Base-by-base conservation (phyloP, 2,888 invertebrate species). In the Gortyna flavago region DNA sequence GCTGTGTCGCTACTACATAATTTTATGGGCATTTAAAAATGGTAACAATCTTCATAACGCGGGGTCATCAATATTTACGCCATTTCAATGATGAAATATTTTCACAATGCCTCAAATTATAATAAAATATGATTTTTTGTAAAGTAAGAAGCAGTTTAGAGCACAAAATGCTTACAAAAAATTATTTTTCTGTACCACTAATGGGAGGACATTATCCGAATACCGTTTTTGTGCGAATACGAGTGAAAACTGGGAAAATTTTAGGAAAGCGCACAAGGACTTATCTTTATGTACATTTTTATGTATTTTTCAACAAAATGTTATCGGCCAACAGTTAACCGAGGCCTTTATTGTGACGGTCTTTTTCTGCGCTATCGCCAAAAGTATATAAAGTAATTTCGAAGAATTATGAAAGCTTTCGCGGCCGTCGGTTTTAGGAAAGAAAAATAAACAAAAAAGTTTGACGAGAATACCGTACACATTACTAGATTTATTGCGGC, bases 281-380 rank as follows among this genome's bases (percentile, higher is more conserved):
- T 95, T 95, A 95, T 95, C 94, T 95, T 95, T 95, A 95, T 93
- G 93, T 93, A 93, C 89, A 93, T 92, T 95, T 94, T 95, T 94
- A 95, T 93, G 93, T 93, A 92, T 94, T 94, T 94, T 92, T 89
- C 91, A 88, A 91, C 92, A 90, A 93, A 95, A 93, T 91, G 90
- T 94, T 94, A 95, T 94, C 94, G 91, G 91, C 88, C 91, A 91
- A 90, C 92, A 91, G 93, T 93, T 92, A 92, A 94, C 92, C 84
- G 91, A 88, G 88, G 80, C 89, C 87, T 93, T 93, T 93, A 94
- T 92, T 91, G 91, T 88, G 89, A 89, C 87, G 87, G 91, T 91
- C 89, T 90, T 89, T 91, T 88, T 87, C 89, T 88, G 80, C 87
- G 90, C 92, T 95, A 95, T 94, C 92, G 86, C 87, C 79, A 86